Percentiles rank a stretch among this genome's conserved stretches.
Evolutionary conservation across 2,888 invertebrate species (phyloP).

Genomic region (Euplexia lucipara): DNA sequence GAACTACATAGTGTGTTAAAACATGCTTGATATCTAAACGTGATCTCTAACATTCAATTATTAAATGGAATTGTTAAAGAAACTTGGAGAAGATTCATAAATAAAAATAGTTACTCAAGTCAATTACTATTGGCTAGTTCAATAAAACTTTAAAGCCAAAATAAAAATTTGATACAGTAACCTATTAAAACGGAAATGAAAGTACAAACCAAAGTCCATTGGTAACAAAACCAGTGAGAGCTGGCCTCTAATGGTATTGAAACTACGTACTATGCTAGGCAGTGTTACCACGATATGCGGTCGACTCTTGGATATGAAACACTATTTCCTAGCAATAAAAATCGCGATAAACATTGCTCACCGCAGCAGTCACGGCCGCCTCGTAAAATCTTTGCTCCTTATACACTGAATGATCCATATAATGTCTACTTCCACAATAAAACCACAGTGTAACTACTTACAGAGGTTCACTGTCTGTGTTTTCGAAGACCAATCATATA

Average conservation of each 20-base stretch:
- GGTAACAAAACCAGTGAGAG: no score
- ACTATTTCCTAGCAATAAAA: slow-evolving; percentile 75
- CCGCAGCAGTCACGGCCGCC: slow-evolving; percentile 71
- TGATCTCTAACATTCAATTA: no score
- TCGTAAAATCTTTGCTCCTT: slow-evolving; percentile 84
- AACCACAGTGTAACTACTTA: slow-evolving; percentile 53
- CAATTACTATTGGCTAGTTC: neutral
- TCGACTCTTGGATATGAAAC: slow-evolving; percentile 4
- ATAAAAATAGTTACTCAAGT: neutral
- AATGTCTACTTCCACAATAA: slow-evolving; percentile 76
- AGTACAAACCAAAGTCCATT: no score
- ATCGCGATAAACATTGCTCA: slow-evolving; percentile 75
- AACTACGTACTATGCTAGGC: no score
- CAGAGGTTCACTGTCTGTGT: neutral
- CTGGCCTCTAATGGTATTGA: no score
- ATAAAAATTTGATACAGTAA: slow-evolving; percentile 31
- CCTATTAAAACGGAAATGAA: slow-evolving; percentile 45
- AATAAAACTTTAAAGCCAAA: slow-evolving; percentile 26
- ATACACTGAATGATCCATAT: slow-evolving; percentile 81
- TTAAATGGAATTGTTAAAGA: no score
- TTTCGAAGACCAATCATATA: neutral
- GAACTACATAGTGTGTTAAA: no score
- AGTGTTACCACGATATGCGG: no score
- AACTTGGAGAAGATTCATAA: neutral
- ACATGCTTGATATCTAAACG: no score